Evolutionary conservation across 2,797 vertebrate genomes (phyloP), one percentile per base, ranked within the genome.

Genomic region (Sebastes kiyomatsui): DNA sequence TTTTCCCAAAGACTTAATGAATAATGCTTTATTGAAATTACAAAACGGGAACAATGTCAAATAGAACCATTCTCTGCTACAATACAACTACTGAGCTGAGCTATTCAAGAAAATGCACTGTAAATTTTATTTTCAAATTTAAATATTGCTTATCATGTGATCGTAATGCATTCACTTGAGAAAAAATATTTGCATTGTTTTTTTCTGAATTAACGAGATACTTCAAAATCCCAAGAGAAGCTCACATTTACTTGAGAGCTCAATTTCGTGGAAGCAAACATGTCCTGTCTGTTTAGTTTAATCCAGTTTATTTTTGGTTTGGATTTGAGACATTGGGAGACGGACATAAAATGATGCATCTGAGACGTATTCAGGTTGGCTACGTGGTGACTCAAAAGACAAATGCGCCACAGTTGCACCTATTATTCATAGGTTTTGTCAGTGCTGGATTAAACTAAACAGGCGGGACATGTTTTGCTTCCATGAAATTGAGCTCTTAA

Each of bases 11-110:
- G 33, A 79, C 25, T 75, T 62, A 14, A 76, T 33, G 76, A 81
- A 71, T 55, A 54, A 80, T 56, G 23, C 71, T 91, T 88, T 85
- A 89, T 87, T 88, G 64, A 85, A 80, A 81, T 83, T 83, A 84
- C 71, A 89, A 89, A 91, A 83, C 38, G 62, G 67, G 20, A 35
- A 80, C 49, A 77, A 75, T 9, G 5, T 49, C 67, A 74, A 38
- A 59, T 13, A 23, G 32, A 73, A 35, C 67, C 2, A 5, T 67
- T 35, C 22, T 76, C 46, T 74, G 23, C 70, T 54, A 75, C 49
- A 77, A 68, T 23, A 68, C 71, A 72, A 42, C 58, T 58, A 68
- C 7, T 35, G 56, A 70, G n/a, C 64, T 32, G 46, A 71, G 67
- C 42, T 84, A 67, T 25, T 77, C 25, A 60, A 64, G 20, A 66